Base-by-base conservation (phyloP, 2,888 invertebrate genomes). In the Nomada ferruginata region DNA sequence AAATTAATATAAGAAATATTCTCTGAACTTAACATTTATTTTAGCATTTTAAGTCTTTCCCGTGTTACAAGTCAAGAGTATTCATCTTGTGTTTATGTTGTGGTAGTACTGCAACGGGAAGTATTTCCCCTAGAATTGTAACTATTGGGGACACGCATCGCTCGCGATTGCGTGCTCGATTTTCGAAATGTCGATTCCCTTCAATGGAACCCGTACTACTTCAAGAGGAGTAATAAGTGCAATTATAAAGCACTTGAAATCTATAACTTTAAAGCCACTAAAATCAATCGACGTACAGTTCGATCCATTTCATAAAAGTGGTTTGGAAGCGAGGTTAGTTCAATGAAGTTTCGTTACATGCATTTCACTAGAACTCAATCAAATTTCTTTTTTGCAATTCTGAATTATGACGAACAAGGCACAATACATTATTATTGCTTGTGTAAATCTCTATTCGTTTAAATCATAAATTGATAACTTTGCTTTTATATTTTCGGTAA, bases 221-320 rank as follows among this genome's bases (percentile, higher is more conserved):
- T 96, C 97, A 0, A 95, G 94, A 29, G 97, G 97, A 81, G 89
- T 97, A 74, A 94, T 96, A 69, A 95, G 96, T 90, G 97, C 97
- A 60, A 96, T 97, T 88, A 94, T 94, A 69, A 97, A 97, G 94
- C 96, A 98, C 93, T 89, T 97, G 72, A 96, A 95, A 92, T 90
- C 93, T 84, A 93, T 98, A 13, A 97, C 97, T 94, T 94, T 98
- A 79, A 97, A 97, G 93, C 97, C 97, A 60, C 96, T 97, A 0
- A 96, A 96, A 90, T 95, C 96, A 93, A 95, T 98, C 79, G 95
- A 96, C 70, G 95, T 97, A 70, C 96, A 96, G 94, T 98, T 98
- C 91, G 98, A 98, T 94, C 98, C 98, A 5, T 98, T 98, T 93
- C 95, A 96, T 89, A 95, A 96, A 89, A 96, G 96, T 94, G 96